Conservation (phyloP, 2,113 vertebrate species). For the Daboia siamensis region DNA sequence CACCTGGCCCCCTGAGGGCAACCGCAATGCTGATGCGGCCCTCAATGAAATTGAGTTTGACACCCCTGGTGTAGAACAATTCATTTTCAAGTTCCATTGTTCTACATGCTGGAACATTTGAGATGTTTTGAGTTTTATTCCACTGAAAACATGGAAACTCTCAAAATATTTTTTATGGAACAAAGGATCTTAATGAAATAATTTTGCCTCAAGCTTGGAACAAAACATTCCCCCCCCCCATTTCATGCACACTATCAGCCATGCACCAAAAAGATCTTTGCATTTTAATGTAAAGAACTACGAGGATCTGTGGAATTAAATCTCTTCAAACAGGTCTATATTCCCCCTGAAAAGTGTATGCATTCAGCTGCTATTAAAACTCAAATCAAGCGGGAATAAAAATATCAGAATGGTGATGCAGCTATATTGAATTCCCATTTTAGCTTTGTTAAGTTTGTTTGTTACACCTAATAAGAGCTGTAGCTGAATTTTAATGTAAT, state of each 20-base stretch:
- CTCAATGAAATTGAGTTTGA: too few relatives aligned
- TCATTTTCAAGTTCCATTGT: background rate
- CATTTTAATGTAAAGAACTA: background rate
- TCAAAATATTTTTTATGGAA: background rate
- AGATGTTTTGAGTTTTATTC: background rate
- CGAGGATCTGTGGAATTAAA: background rate
- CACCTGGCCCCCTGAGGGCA: too few relatives aligned
- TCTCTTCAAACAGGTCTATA: background rate
- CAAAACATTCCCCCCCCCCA: background rate
- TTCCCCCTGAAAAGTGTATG: background rate
- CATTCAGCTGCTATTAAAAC: background rate
- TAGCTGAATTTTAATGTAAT: background rate
- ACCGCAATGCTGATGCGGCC: too few relatives aligned
- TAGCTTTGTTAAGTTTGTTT: slow-evolving; percentile 56
- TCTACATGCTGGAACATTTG: background rate
- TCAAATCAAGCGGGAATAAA: background rate
- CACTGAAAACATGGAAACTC: background rate
- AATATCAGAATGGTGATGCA: background rate
- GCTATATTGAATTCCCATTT: background rate
- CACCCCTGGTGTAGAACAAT: too few relatives aligned
- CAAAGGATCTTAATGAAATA: background rate
- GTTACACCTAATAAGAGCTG: slow-evolving; percentile 50
- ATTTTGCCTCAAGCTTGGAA: background rate
- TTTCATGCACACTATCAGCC: background rate
- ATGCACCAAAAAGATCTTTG: background rate